Percentiles rank a stretch among this genome's conserved stretches.
Evolutionary conservation across 2,797 vertebrate species (phyloP).

Genomic region (Phataginus tetradactyla): DNA sequence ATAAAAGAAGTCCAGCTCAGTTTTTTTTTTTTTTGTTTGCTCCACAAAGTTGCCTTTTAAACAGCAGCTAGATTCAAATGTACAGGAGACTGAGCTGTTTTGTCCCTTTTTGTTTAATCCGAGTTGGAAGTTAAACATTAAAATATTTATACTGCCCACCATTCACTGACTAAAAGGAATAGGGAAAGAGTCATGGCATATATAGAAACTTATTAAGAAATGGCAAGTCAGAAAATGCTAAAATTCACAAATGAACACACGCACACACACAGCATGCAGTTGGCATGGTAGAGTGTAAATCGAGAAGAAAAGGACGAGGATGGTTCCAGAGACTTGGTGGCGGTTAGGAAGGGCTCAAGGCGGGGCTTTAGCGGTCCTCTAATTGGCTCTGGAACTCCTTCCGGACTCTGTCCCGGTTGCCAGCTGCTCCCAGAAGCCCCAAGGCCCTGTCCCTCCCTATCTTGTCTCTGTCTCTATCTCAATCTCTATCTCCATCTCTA

Average conservation of each 20-base stretch:
- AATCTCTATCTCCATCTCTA: not conserved
- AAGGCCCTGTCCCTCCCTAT: not conserved
- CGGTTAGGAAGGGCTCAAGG: not conserved
- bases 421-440: not conserved
- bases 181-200: not conserved
- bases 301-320: not conserved
- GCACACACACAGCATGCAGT: not conserved
- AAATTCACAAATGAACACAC: not conserved
- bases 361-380: not conserved
- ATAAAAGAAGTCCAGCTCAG: not conserved
- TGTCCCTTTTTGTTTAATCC: not conserved
- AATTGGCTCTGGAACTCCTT: not conserved
- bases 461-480: not conserved
- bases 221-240: not conserved
- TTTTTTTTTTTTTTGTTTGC: not conserved
- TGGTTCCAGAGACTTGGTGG: not conserved
- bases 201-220: not conserved
- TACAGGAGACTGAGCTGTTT: not conserved
- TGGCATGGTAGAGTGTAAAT: not conserved
- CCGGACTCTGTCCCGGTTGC: too few species aligned
- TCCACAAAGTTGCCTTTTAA: not conserved
- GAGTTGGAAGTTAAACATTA: constrained; percentile 20
- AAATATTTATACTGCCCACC: not conserved
- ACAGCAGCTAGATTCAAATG: not conserved
- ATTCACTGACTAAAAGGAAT: not conserved